Evolutionary conservation across 2,113 vertebrate species (phyloP), one percentile per base, ranked within the genome.

Genomic region (Pseudonaja textilis): DNA sequence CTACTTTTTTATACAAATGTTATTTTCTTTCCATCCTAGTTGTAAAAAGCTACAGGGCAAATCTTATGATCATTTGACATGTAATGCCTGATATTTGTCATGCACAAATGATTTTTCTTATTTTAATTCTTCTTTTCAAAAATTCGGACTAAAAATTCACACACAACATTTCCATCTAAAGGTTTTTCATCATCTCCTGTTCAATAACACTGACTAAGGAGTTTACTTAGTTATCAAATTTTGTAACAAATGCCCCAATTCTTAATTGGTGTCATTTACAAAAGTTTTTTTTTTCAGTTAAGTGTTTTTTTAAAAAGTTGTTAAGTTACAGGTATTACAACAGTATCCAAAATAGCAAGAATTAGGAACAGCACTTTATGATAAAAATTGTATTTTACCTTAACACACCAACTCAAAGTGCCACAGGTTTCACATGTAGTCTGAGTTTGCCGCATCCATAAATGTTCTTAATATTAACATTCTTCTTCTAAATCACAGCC

Each of bases 361-460:
- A 93, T 74, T 92, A 92, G 74, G 2, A 93, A 93, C 50, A 93
- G 69, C 81, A 74, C 91, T 93, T 42, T 90, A 93, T 23, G 89
- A 92, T 90, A 56, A 93, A 93, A 93, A 93, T 87, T 52, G 42
- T 93, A 87, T 92, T 93, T 93, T 93, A 93, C 93, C 93, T 93
- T 93, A 93, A 91, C 52, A 93, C 54, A 91, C 64, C 93, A 93
- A 89, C 50, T 93, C 91, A 92, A 93, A 93, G 93, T 91, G 91
- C 74, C 88, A 59, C 91, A 92, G 88, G 47, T 87, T 87, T 92
- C 91, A 92, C 86, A 90, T 57, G 91, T 55, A 88, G 92, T 64
- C 88, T 90, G 85, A 88, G 8, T 81, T 89, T 89, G 92, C 59
- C 22, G 81, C 57, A 90, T 93, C 91, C 91, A 92, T 87, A 45